phyloP scores from a whole-genome alignment of 2,888 invertebrate species.

The Synergus japonicus region DNA sequence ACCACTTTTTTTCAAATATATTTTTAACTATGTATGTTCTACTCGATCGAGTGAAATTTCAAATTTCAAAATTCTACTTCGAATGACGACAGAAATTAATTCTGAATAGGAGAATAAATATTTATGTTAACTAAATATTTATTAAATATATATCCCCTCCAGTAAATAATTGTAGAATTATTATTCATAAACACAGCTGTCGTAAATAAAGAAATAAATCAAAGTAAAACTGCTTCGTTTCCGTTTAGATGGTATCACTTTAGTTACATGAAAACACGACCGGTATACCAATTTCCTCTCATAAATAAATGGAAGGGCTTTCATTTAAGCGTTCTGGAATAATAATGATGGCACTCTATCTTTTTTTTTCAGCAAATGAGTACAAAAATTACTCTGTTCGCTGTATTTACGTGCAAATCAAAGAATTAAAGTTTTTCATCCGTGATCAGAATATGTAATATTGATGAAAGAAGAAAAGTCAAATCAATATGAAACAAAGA shows the following conservation, averaged over 20 bases:
- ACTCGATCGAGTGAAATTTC: no score
- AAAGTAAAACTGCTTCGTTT: not conserved
- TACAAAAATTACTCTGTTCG: not conserved
- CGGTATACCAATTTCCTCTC: not conserved
- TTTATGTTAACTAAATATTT: no score
- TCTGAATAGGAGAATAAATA: no score
- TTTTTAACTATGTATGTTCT: no score
- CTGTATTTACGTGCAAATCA: not conserved
- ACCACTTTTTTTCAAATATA: not conserved
- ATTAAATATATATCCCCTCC: no score
- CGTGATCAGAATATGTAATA: not conserved
- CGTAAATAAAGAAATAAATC: not conserved
- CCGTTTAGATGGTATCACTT: slow-evolving; percentile 5
- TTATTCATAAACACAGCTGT: no score
- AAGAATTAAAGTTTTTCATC: not conserved
- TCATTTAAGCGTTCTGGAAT: not conserved
- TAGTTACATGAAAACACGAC: not conserved
- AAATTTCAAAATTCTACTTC: no score
- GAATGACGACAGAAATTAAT: no score
- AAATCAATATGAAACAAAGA: not conserved
- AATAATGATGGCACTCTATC: not conserved
- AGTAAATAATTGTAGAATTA: no score
- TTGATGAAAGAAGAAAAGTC: not conserved
- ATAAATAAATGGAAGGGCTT: not conserved
- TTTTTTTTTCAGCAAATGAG: not conserved